Conservation (phyloP, 1,140 invertebrate species). For the Brachionus asplanchnoidis region DNA sequence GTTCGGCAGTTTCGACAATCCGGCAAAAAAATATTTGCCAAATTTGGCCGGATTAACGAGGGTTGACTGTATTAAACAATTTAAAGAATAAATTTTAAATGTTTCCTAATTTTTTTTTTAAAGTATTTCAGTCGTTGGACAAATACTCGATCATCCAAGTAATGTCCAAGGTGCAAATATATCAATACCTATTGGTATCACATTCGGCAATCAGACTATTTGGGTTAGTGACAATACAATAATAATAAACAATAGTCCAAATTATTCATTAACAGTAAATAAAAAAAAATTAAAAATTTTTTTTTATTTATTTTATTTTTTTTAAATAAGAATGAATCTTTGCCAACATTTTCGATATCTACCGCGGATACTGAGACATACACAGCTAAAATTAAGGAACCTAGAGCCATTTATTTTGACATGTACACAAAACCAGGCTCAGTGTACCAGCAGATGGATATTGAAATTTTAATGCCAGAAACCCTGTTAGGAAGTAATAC, state of each 20-base stretch:
- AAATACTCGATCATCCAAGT: not conserved
- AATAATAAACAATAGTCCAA: not conserved
- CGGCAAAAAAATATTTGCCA: too few species aligned
- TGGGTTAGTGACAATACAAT: not conserved
- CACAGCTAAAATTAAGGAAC: conserved; percentile 34
- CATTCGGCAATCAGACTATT: conserved; percentile 39
- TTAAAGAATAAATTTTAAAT: too few species aligned
- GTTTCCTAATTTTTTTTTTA: not conserved
- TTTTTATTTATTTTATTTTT: not conserved
- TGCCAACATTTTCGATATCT: conserved; percentile 4
- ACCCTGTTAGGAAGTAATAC: conserved; percentile 42
- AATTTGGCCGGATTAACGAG: too few species aligned
- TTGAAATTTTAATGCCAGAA: conserved; percentile 49
- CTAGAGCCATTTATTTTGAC: conserved; percentile 44
- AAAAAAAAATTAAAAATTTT: not conserved
- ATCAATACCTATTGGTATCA: not conserved
- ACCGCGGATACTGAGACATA: not conserved
- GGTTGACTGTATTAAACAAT: too few species aligned
- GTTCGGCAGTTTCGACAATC: too few species aligned
- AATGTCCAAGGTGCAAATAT: not conserved
- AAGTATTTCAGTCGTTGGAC: not conserved
- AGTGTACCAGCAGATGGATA: conserved; percentile 46
- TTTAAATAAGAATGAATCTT: not conserved
- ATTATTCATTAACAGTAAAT: not conserved
- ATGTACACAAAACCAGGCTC: conserved; percentile 45